Base-by-base conservation (phyloP, 2,888 invertebrate species). In the Argyresthia goedartella region DNA sequence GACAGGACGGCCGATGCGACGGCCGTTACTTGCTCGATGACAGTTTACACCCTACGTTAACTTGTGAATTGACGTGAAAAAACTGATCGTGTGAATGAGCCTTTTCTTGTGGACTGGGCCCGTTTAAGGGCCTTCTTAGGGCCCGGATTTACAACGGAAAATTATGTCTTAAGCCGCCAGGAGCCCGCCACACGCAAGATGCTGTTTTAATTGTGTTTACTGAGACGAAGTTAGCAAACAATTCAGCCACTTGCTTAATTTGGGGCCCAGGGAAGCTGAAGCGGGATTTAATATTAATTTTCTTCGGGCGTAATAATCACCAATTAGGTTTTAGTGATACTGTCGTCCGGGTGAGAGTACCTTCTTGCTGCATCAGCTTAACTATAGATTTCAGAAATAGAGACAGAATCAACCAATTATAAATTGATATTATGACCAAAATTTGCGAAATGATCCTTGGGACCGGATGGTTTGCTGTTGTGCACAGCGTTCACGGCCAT, bases 121-220 rank as follows among this genome's bases (percentile, higher is more conserved):
- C 73, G 73, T 61, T 66, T 67, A 65, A 71, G 71, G 65, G 71
- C 59, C 64, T 69, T 61, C 63, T 67, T 64, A 71, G 73, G 75
- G 66, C 73, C 67, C 60, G 71, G 74, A 73, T 74, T 77, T 73
- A 71, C 73, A 67, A 65, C 63, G 66, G 70, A 70, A 76, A 77
- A 81, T 77, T 76, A 76, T 74, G 71, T 71, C 66, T 59, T 69
- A 73, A 79, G 69, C 70, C 74, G 65, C 61, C 67, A 63, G 65
- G 65, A 73, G 73, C 73, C 71, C 70, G 64, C 69, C 76, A 79
- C 73, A 77, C 69, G 71, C 72, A 71, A 71, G 73, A 80, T 76
- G 70, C 66, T 69, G 64, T 73, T 77, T 81, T 80, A 79, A 81
- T 81, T 81, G 76, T 79, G 76, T 80, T 81, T 80, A 48, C 73